Conservation (phyloP, 2,797 vertebrate genomes). For the Cottoperca gobio region DNA sequence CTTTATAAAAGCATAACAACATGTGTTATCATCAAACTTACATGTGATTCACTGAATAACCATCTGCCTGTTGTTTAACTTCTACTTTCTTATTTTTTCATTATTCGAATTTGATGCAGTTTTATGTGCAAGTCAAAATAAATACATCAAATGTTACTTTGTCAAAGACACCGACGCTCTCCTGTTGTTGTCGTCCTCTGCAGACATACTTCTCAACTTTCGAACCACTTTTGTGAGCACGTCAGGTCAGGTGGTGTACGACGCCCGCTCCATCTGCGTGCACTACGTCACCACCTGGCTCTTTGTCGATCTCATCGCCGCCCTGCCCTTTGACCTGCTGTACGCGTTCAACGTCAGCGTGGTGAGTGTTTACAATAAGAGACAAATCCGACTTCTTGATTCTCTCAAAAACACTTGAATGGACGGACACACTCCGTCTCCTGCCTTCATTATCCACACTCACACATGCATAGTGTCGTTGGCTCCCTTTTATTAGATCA, state of each 20-base stretch:
- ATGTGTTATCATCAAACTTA: background rate
- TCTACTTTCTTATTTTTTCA: no score
- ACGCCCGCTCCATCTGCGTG: conserved; percentile 96
- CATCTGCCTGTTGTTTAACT: no score
- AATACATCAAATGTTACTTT: no score
- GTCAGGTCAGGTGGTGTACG: conserved; percentile 98
- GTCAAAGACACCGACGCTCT: no score
- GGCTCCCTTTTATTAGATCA: conserved; percentile 32
- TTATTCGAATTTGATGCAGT: no score
- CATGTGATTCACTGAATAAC: background rate
- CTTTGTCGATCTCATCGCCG: conserved; percentile 96
- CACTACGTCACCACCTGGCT: conserved; percentile 99
- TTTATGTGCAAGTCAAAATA: no score
- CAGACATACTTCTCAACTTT: conserved; percentile 98
- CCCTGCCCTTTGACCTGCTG: conserved; percentile 96
- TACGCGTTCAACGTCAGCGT: conserved; percentile 98
- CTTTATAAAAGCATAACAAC: no score
- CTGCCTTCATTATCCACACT: conserved; percentile 12
- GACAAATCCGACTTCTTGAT: background rate
- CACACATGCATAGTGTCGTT: conserved; percentile 8
- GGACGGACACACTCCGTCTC: background rate
- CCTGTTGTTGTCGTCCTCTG: conserved; percentile 28
- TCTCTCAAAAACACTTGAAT: conserved; percentile 4
- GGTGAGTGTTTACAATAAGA: conserved; percentile 69
- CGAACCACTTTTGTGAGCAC: conserved; percentile 98